Evolutionary conservation across 1,140 invertebrate genomes (phyloP).

Genomic region (Euborellia annulipes): DNA sequence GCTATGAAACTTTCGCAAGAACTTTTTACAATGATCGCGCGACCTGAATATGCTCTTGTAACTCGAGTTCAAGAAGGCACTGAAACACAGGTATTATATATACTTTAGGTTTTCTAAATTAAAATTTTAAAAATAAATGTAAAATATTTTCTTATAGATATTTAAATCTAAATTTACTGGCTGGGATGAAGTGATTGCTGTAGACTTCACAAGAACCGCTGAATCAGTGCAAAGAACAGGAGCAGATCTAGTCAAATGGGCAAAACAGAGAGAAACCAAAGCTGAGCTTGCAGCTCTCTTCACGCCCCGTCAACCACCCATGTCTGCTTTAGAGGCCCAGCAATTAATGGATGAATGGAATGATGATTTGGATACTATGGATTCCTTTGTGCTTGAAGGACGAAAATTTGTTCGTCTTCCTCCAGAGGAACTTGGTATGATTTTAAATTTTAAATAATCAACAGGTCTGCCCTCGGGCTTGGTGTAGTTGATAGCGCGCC

Average conservation of each 20-base stretch:
- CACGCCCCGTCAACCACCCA: conserved; percentile 79
- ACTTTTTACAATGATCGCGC: conserved; percentile 78
- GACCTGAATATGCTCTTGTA: conserved; percentile 77
- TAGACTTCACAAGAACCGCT: conserved; percentile 96
- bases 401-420: conserved; percentile 93
- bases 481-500: too few relatives aligned
- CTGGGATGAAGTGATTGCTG: conserved; percentile 98
- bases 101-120: not conserved
- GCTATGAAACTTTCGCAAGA: conserved; percentile 92
- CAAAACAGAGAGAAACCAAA: conserved; percentile 77
- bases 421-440: conserved; percentile 84
- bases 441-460: too few relatives aligned
- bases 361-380: conserved; percentile 92
- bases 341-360: conserved; percentile 84
- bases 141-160: conserved; percentile 48
- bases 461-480: too few relatives aligned
- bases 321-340: conserved; percentile 71
- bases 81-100: conserved; percentile 38
- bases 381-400: conserved; percentile 93
- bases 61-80: conserved; percentile 78
- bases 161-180: conserved; percentile 96
- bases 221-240: conserved; percentile 93
- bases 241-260: conserved; percentile 89
- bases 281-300: conserved; percentile 90
- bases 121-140: too few relatives aligned